A percentile compares a stretch with the other conserved stretches of the same genome.
phyloP scores from a whole-genome alignment of 1,140 invertebrate genomes.

The Anthonomus grandis region DNA sequence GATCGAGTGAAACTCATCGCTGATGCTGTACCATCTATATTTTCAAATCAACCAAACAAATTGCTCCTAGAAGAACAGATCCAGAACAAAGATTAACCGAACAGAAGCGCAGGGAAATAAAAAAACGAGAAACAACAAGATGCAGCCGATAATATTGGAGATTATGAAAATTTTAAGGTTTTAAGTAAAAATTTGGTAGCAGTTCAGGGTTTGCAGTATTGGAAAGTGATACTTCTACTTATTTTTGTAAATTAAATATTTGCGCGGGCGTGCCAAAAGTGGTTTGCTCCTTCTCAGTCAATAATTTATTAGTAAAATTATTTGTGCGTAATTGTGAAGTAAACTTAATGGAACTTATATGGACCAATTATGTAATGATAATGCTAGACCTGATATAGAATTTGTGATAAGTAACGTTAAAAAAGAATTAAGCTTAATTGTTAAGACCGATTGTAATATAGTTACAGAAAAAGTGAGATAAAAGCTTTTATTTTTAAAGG shows the following conservation, averaged over 20 bases:
- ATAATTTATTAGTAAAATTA: too few relatives aligned
- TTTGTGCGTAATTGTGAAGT: too few relatives aligned
- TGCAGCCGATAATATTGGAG: not conserved
- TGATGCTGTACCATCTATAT: too few relatives aligned
- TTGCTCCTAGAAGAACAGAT: too few relatives aligned
- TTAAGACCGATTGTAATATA: not conserved
- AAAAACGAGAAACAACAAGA: not conserved
- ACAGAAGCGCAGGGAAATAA: too few relatives aligned
- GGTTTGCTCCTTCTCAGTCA: not conserved
- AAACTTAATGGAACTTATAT: not conserved
- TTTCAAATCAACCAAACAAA: too few relatives aligned
- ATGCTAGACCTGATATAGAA: not conserved
- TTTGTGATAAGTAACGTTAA: not conserved
- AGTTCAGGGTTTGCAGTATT: too few relatives aligned
- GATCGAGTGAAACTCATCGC: too few relatives aligned
- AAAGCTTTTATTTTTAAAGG: not conserved
- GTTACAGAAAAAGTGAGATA: not conserved
- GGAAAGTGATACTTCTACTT: not conserved
- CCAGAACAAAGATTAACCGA: too few relatives aligned
- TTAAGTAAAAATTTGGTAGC: not conserved
- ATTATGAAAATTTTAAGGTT: not conserved
- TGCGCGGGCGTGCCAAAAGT: not conserved
- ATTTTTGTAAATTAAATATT: not conserved
- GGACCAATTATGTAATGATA: not conserved
- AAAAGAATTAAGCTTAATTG: not conserved